Conservation (phyloP, 2,797 vertebrate genomes). For the Perodicticus potto region DNA sequence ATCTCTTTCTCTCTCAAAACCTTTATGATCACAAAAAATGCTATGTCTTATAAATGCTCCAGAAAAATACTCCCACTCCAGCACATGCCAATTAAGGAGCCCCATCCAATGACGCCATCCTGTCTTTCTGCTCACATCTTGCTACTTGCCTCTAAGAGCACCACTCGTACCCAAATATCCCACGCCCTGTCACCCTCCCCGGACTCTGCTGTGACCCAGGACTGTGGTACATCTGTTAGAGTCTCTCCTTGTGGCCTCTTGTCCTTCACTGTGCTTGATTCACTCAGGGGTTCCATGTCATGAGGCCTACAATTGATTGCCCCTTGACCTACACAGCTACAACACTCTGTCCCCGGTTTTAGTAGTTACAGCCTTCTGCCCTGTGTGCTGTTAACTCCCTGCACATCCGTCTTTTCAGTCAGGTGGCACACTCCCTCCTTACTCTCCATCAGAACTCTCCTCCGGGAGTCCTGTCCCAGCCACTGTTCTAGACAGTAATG, state of each 20-base stretch:
- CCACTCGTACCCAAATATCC: not conserved
- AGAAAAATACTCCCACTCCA: not conserved
- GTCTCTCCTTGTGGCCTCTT: not conserved
- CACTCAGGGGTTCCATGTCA: not conserved
- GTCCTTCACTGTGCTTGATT: not conserved
- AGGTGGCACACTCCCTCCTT: not conserved
- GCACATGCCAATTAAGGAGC: not conserved
- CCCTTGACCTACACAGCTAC: not conserved
- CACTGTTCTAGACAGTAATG: not conserved
- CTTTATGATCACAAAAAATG: not conserved
- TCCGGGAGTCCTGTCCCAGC: not conserved
- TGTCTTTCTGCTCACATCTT: not conserved
- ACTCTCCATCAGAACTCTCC: not conserved
- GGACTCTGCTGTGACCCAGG: not conserved
- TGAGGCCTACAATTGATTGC: not conserved
- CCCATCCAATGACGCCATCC: not conserved
- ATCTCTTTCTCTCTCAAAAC: not conserved
- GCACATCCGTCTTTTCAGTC: not conserved
- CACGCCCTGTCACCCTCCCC: not conserved
- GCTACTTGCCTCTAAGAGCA: not conserved
- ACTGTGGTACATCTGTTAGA: too few species aligned
- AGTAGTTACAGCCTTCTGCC: not conserved
- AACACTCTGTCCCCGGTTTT: not conserved
- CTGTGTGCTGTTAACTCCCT: not conserved
- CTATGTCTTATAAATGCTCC: not conserved